A percentile compares a stretch with the other conserved stretches of the same genome.
These are phyloP conservation scores for Hydractinia symbiolongicarpus DNA, from an alignment of 30 jellyfish, hydroid and myxozoan genomes.

Conservation along the genomic window DNA sequence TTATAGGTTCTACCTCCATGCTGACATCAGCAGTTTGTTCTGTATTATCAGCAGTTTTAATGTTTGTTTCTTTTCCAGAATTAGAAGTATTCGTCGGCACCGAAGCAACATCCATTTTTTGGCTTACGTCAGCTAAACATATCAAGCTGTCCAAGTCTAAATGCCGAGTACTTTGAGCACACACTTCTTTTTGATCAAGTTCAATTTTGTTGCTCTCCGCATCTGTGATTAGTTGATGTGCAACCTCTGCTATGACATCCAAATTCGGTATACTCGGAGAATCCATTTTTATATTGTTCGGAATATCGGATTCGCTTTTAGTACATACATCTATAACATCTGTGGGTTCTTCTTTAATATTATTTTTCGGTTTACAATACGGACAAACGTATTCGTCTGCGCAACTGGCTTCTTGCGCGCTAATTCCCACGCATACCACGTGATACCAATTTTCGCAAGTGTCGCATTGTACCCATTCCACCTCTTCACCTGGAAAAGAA, in stretches of 20 bases:
- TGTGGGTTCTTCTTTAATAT: not conserved
- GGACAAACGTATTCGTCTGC: slow-evolving; percentile 85
- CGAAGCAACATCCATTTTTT: slow-evolving; percentile 14
- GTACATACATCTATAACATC: not conserved
- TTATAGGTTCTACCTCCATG: no score
- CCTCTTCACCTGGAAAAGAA: slow-evolving; percentile 82
- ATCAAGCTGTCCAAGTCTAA: slow-evolving; percentile 23
- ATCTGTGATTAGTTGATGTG: slow-evolving; percentile 19
- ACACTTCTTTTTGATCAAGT: not conserved
- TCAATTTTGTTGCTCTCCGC: not conserved
- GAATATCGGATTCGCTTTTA: not conserved
- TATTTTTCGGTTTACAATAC: slow-evolving; percentile 28
- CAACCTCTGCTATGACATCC: slow-evolving; percentile 29
- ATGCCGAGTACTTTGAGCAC: not conserved
- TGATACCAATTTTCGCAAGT: slow-evolving; percentile 93
- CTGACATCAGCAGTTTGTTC: no score
- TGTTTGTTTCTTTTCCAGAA: no score
- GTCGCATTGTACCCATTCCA: slow-evolving; percentile 99
- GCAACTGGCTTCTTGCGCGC: slow-evolving; percentile 93
- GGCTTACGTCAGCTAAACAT: slow-evolving; percentile 25
- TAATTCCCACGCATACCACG: slow-evolving; percentile 85
- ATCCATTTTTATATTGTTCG: not conserved
- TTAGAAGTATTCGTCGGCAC: not conserved
- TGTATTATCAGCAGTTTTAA: no score
- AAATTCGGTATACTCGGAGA: slow-evolving; percentile 6